These are phyloP conservation scores for Dendrocopos noguchii DNA, from an alignment of 2,113 vertebrate genomes.

Conservation along the genomic window DNA sequence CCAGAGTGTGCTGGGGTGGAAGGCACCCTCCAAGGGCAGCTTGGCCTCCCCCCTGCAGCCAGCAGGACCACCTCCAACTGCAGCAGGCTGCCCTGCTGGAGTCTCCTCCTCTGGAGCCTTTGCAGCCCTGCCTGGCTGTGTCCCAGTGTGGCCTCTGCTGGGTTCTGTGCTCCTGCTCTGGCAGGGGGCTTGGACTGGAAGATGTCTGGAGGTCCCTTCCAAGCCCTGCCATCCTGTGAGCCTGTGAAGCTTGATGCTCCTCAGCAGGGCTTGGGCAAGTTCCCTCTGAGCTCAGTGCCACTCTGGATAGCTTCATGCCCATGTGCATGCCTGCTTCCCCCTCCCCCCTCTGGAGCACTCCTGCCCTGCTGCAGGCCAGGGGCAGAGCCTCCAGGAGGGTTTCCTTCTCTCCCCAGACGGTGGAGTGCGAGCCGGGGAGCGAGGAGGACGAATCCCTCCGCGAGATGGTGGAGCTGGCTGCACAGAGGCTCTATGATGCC, in stretches of 20 bases:
- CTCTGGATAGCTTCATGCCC: background rate
- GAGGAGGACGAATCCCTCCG: conserved; percentile 88
- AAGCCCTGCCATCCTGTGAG: no score
- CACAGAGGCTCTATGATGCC: conserved; percentile 89
- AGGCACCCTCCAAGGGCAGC: no score
- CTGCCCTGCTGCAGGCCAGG: background rate
- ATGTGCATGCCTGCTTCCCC: background rate
- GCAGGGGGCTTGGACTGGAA: no score
- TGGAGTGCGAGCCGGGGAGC: conserved; percentile 84
- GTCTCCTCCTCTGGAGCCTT: no score
- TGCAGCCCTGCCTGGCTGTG: no score
- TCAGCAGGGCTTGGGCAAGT: background rate
- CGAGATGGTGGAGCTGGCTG: conserved; percentile 90
- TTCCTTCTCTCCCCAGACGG: conserved; percentile 73
- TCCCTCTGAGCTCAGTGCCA: background rate
- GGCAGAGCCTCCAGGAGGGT: background rate
- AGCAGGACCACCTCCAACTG: no score
- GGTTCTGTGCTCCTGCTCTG: no score
- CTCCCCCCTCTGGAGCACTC: background rate
- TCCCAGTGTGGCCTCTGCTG: no score
- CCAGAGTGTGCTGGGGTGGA: no score
- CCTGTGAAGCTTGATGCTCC: background rate
- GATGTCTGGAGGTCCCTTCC: no score
- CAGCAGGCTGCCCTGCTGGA: no score
- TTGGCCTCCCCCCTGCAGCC: no score